Percentiles rank a stretch among this genome's conserved stretches.
Conservation (phyloP, 1,140 invertebrate genomes). For the Plutomurus gul region DNA sequence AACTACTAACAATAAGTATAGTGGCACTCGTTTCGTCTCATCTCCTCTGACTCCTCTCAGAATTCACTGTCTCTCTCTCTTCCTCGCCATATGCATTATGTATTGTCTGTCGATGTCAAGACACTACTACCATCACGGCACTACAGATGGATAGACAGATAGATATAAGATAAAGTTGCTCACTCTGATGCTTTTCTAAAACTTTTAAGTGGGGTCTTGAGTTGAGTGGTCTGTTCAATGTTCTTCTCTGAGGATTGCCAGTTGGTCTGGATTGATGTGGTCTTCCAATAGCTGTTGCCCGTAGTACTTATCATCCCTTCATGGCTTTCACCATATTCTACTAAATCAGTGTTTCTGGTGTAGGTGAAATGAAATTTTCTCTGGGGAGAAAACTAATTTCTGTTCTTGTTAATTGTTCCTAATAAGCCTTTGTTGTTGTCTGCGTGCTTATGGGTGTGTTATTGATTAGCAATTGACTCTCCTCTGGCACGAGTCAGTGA, state of each 20-base stretch:
- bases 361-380: too few relatives aligned
- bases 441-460: too few relatives aligned
- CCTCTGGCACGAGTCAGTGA: too few relatives aligned
- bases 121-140: too few relatives aligned
- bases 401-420: too few relatives aligned
- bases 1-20: background rate
- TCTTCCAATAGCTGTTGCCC: background rate
- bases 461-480: too few relatives aligned
- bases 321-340: too few relatives aligned
- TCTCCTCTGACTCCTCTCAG: too few relatives aligned
- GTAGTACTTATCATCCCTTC: background rate
- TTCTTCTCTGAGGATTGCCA: background rate
- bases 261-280: constrained; percentile 6
- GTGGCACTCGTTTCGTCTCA: background rate
- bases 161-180: constrained; percentile 5
- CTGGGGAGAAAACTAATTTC: too few relatives aligned
- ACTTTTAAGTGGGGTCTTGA: constrained; percentile 22
- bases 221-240: constrained; percentile 12
- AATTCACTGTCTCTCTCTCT: too few relatives aligned
- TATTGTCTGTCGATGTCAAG: constrained; percentile 3
- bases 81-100: background rate
- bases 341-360: too few relatives aligned
- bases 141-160: background rate
- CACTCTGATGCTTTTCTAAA: constrained; percentile 24
- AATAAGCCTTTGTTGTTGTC: too few relatives aligned